Percentiles rank a stretch among this genome's conserved stretches.
Evolutionary conservation across 2,888 invertebrate genomes (phyloP).

Genomic region (Latrodectus elegans): DNA sequence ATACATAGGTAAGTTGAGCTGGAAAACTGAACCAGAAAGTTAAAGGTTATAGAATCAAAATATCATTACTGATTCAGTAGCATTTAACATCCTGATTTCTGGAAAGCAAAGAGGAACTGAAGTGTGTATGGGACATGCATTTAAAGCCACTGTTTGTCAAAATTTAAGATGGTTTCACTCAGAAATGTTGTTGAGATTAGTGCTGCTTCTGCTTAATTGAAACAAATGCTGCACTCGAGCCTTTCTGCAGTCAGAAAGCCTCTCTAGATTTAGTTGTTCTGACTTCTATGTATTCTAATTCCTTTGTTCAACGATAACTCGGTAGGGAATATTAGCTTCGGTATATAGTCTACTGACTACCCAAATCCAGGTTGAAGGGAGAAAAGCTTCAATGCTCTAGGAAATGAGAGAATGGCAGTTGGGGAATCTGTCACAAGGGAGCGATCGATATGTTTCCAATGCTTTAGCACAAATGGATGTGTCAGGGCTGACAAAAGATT

Average conservation of each 20-base stretch:
- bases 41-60: no score
- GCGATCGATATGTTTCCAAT: slow-evolving; percentile 29
- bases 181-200: neutral
- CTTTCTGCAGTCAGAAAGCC: neutral
- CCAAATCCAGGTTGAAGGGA: slow-evolving; percentile 8
- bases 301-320: slow-evolving; percentile 60
- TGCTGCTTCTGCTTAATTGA: slow-evolving; percentile 45
- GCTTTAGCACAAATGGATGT: slow-evolving; percentile 43
- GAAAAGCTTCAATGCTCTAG: slow-evolving; percentile 12
- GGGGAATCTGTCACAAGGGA: neutral
- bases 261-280: slow-evolving; percentile 29
- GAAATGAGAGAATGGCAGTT: slow-evolving; percentile 21
- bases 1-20: no score
- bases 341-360: slow-evolving; percentile 58
- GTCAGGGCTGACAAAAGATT: neutral
- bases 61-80: no score
- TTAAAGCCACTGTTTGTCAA: neutral
- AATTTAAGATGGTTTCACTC: neutral
- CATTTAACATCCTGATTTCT: no score
- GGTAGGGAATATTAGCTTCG: slow-evolving; percentile 52
- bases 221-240: slow-evolving; percentile 44
- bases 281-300: slow-evolving; percentile 35
- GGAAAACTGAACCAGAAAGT: no score
- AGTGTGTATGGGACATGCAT: no score
- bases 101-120: no score